Conservation (phyloP, 2,888 invertebrate genomes). For the Apeira syringaria region DNA sequence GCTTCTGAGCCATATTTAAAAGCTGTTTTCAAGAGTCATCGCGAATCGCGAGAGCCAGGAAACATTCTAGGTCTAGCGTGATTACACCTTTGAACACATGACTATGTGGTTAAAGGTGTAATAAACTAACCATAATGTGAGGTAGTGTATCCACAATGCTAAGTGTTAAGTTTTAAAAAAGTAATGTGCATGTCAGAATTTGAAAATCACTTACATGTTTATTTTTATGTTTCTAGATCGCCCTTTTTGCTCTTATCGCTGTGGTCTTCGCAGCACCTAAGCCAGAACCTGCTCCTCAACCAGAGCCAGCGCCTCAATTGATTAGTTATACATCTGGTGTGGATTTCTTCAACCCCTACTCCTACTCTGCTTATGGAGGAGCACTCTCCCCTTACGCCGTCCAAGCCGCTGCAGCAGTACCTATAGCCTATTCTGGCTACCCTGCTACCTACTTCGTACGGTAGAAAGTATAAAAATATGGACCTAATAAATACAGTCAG, state of each 20-base stretch:
- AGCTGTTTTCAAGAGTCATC: no score
- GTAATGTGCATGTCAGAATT: no score
- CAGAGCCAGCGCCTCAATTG: constrained; percentile 47
- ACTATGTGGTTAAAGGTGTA: no score
- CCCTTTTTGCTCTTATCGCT: constrained; percentile 76
- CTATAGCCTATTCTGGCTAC: constrained; percentile 51
- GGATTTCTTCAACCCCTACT: constrained; percentile 57
- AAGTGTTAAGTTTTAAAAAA: no score
- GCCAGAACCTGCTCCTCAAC: constrained; percentile 48
- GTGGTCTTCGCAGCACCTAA: constrained; percentile 74
- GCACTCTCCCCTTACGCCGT: constrained; percentile 54
- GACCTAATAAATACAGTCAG: no score
- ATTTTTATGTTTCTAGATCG: constrained; percentile 56
- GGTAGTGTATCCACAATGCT: no score
- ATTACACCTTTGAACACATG: no score
- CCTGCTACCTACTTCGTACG: constrained; percentile 44
- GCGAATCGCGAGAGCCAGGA: no score
- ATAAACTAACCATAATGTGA: no score
- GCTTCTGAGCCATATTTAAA: no score
- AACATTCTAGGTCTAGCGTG: no score
- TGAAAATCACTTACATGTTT: background rate
- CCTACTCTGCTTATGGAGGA: constrained; percentile 31
- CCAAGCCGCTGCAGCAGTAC: constrained; percentile 42
- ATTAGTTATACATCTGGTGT: constrained; percentile 50
- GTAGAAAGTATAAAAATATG: constrained; percentile 15